phyloP scores from a whole-genome alignment of 2,888 invertebrate species.

The Scaptomyza caliginosa region DNA sequence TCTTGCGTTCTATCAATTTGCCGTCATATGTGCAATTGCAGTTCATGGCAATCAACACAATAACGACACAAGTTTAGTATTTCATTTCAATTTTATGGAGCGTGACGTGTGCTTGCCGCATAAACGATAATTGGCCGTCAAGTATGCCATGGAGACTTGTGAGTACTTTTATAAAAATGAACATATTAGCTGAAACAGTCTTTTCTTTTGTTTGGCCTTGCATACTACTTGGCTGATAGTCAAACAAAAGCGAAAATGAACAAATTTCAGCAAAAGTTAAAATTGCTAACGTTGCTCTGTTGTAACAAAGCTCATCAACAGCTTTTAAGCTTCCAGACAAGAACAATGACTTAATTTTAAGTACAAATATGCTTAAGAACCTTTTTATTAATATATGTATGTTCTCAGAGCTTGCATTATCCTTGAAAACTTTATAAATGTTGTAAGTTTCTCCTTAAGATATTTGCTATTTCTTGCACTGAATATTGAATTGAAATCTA shows the following conservation, averaged over 20 bases:
- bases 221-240: constrained; percentile 4
- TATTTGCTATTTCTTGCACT: no score
- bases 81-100: constrained; percentile 76
- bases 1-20: neutral
- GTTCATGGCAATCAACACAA: constrained; percentile 73
- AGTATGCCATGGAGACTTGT: constrained; percentile 31
- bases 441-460: no score
- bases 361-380: neutral
- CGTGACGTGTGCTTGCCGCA: constrained; percentile 61
- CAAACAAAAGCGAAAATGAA: constrained; percentile 10
- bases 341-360: neutral
- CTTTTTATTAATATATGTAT: neutral
- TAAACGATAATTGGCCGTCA: constrained; percentile 68
- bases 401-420: no score
- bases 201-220: neutral
- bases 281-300: constrained; percentile 2
- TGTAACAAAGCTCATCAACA: neutral
- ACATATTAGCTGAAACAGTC: constrained; percentile 14
- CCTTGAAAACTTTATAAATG: no score
- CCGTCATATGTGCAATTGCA: constrained; percentile 65
- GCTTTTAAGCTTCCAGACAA: neutral
- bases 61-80: constrained; percentile 72
- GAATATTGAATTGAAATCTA: no score
- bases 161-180: constrained; percentile 20
- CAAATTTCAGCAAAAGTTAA: neutral